Base-by-base conservation (phyloP, 2,113 vertebrate species). In the Misgurnus mizolepis region DNA sequence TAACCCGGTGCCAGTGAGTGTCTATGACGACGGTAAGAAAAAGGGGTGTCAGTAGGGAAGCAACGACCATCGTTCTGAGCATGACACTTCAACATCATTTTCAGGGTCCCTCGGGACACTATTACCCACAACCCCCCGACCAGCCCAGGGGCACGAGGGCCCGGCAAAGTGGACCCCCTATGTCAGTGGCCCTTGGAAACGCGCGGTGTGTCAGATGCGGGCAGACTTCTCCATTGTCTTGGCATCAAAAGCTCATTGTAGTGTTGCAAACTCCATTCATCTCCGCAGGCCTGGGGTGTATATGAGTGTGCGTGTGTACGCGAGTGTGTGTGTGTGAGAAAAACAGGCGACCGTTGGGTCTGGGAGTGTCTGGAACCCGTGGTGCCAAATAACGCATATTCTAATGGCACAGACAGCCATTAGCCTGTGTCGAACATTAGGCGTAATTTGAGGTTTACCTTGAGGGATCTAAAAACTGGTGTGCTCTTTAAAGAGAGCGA, bases 181-280 rank as follows among this genome's bases (percentile, higher is more conserved):
- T 92, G 91, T 91, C 91, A 89, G 88, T 84, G 82, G 89, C 90
- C 89, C 91, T 88, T 75, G 45, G 39, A 76, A 79, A 60, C 81
- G 50, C 73, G 22, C 71, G 56, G 64, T 34, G 84, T 71, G 90
- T 91, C 89, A 91, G 91, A 91, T 86, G 89, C 90, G 91, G 90
- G 91, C 91, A 92, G 91, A 87, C 87, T 91, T 88, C 87, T 92
- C 92, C 91, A 93, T 94, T 94, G 93, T 94, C 90, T 92, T 91
- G 84, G 92, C 93, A 94, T 94, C 93, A 94, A 94, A 94, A 93
- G 91, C 92, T 93, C 92, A 93, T 93, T 93, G 93, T 92, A 90
- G 92, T 91, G 90, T 92, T 87, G 91, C 91, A 91, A 93, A 92
- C 91, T 90, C 91, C 92, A 94, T 94, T 94, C 91, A 93, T 94